Evolutionary conservation across 1,140 invertebrate genomes (phyloP), one percentile per base, ranked within the genome.

Genomic region (fruit fly (Drosophila melanogaster)): DNA sequence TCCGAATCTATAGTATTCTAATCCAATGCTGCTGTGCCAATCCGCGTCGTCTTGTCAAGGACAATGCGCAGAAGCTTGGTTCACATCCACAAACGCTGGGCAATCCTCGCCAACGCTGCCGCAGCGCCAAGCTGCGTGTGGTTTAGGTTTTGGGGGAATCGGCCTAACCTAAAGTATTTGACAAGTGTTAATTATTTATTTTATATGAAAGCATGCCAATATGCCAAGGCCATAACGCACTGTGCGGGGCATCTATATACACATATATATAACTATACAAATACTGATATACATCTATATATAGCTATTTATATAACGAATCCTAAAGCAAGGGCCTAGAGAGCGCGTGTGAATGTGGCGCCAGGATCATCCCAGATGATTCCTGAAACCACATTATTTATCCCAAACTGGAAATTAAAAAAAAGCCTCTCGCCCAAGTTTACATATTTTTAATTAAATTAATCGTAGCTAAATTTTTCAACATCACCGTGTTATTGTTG

Each of bases 401-500:
- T 11, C 37, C 53, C 12, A 15, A 40, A 55, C 24, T 41, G 35
- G 17, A 77, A 56, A 41, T 55, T 53, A 44, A 74, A 33, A 40
- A n/a, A 19, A 66, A 43, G 17, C 12, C 17, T 30, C 22, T 26
- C 49, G 40, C n/a, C 53, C 53, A 35, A 62, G 8, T 55, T 40
- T 55, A 72, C 67, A 80, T 85, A 81, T 80, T 80, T 76, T 85
- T 74, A 80, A 85, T 77, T 69, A 67, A 79, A 67, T 79, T 73
- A 74, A 79, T 66, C 47, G 77, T 90, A 89, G 85, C 58, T 78
- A 77, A 80, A 89, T 80, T 89, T 84, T 81, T 83, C 60, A 69
- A 89, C 84, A 84, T 84, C 84, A 89, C 79, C 62, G 50, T 89
- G 84, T 83, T 83, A 89, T 83, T 87, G 79, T 89, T 89, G 84